phyloP scores from a whole-genome alignment of 1,140 invertebrate species.

The Pogonus chalceus region DNA sequence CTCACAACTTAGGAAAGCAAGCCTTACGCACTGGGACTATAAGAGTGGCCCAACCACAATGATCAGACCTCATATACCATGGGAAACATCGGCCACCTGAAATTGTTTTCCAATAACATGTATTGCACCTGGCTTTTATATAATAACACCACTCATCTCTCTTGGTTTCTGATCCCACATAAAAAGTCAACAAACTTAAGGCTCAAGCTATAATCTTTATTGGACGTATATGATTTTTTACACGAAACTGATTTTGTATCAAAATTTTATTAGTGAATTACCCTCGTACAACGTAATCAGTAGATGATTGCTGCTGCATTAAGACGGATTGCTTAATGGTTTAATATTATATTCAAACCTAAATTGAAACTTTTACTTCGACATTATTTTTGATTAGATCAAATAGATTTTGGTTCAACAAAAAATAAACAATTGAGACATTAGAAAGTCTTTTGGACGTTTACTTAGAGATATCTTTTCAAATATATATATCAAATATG shows the following conservation, averaged over 20 bases:
- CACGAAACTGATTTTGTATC: neutral
- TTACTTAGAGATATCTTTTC: too few species aligned
- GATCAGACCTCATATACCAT: constrained; percentile 3
- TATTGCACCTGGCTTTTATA: constrained; percentile 3
- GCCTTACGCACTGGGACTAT: neutral
- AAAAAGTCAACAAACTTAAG: neutral
- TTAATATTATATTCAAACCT: too few species aligned
- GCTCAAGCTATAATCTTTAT: too few species aligned
- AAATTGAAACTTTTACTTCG: too few species aligned
- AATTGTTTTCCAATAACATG: constrained; percentile 7
- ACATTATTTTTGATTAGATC: too few species aligned
- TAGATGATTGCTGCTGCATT: too few species aligned
- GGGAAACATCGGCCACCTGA: constrained; percentile 3
- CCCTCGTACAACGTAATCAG: neutral
- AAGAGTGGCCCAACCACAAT: neutral
- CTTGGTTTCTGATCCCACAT: neutral
- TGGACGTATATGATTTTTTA: neutral
- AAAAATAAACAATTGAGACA: too few species aligned
- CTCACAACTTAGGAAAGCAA: neutral
- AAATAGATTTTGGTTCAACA: too few species aligned
- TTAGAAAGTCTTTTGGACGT: too few species aligned
- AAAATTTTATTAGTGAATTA: constrained; percentile 5
- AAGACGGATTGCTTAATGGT: too few species aligned
- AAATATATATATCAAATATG: too few species aligned
- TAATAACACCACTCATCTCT: neutral